Conservation (phyloP, 2,888 invertebrate species). For the Frankliniella intonsa region DNA sequence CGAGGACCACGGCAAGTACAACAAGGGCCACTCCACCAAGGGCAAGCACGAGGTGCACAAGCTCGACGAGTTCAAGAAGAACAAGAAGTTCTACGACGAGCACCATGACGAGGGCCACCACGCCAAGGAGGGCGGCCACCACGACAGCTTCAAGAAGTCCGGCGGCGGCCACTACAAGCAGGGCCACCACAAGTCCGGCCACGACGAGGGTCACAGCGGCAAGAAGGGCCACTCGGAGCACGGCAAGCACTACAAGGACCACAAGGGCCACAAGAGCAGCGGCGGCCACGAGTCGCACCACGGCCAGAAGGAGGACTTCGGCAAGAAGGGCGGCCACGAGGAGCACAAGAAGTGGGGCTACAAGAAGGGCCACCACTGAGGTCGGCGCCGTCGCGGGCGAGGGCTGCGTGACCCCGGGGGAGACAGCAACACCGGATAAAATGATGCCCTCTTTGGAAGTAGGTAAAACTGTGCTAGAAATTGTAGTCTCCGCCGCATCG, state of each 20-base stretch:
- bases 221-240: slow-evolving; percentile 76
- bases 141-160: slow-evolving; percentile 69
- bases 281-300: slow-evolving; percentile 74
- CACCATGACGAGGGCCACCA: slow-evolving; percentile 76
- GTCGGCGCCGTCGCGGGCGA: slow-evolving; percentile 24
- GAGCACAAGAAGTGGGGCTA: slow-evolving; percentile 75
- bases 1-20: slow-evolving; percentile 67
- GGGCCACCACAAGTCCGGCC: slow-evolving; percentile 71
- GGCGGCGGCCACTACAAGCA: slow-evolving; percentile 70
- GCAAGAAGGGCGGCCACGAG: slow-evolving; percentile 74
- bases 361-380: slow-evolving; percentile 47
- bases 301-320: slow-evolving; percentile 67
- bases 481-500: neutral
- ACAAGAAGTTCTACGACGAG: slow-evolving; percentile 81
- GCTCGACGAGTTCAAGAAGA: slow-evolving; percentile 78
- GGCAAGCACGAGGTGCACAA: slow-evolving; percentile 83
- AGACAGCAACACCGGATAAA: neutral
- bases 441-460: too few relatives aligned
- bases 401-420: neutral
- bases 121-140: slow-evolving; percentile 74
- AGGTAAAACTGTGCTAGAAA: neutral
- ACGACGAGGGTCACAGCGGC: slow-evolving; percentile 71
- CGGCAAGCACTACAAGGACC: slow-evolving; percentile 72
- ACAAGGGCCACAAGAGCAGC: slow-evolving; percentile 73
- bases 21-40: slow-evolving; percentile 80